These are phyloP conservation scores for Scaeva pyrastri DNA, from an alignment of 2,888 invertebrate genomes.

Conservation along the genomic window DNA sequence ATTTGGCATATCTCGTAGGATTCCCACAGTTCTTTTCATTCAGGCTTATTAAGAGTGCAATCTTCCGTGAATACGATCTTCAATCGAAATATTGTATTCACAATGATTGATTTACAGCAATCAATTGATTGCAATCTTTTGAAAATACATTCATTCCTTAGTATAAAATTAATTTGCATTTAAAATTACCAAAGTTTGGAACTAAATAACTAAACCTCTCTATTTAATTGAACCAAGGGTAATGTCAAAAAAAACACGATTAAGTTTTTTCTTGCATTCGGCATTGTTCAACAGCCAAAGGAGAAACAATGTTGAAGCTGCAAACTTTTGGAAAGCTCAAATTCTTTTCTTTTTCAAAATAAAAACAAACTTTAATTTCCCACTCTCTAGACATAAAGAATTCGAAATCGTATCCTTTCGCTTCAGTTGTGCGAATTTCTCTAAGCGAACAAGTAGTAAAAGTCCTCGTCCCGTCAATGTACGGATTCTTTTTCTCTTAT, in stretches of 20 bases:
- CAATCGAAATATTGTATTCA: too few relatives aligned
- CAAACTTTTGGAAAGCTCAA: conserved; percentile 39
- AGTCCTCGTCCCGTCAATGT: conserved; percentile 17
- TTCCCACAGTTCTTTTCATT: too few relatives aligned
- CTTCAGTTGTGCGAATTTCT: conserved; percentile 70
- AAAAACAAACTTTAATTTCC: conserved; percentile 48
- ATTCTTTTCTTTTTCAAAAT: conserved; percentile 22
- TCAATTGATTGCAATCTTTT: too few relatives aligned
- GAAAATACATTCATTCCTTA: too few relatives aligned
- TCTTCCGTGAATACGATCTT: too few relatives aligned
- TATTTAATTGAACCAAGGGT: neutral
- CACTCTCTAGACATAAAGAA: conserved; percentile 38
- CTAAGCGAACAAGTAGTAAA: conserved; percentile 50
- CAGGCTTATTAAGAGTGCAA: too few relatives aligned
- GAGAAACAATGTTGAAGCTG: conserved; percentile 47
- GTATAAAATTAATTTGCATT: too few relatives aligned
- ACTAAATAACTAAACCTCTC: too few relatives aligned
- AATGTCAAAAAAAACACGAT: neutral
- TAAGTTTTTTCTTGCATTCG: conserved; percentile 24
- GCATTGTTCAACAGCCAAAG: conserved; percentile 30
- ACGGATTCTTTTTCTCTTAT: conserved; percentile 53
- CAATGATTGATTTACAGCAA: too few relatives aligned
- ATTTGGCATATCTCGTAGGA: too few relatives aligned
- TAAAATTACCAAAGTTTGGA: too few relatives aligned
- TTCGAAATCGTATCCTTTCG: conserved; percentile 54